Evolutionary conservation across 2,888 invertebrate species (phyloP).

Genomic region (Ichneumoninae sp.): DNA sequence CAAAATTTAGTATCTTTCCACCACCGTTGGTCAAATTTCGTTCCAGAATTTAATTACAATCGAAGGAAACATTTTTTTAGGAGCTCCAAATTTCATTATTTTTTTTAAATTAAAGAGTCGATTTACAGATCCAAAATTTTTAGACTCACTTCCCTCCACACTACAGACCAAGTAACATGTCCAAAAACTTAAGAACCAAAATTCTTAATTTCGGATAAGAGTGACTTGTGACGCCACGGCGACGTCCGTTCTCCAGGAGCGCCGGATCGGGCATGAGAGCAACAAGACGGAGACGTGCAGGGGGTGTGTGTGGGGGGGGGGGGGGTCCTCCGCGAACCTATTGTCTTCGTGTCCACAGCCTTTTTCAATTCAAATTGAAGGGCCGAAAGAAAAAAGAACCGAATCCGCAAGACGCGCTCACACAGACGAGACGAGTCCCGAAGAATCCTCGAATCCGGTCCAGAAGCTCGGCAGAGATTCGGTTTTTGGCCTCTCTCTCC

Average conservation of each 20-base stretch:
- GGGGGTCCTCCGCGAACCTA: slow-evolving; percentile 76
- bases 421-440: slow-evolving; percentile 54
- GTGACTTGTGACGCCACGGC: slow-evolving; percentile 33
- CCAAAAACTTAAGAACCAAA: not conserved
- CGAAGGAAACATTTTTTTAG: not conserved
- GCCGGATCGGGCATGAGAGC: not conserved
- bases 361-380: slow-evolving; percentile 84
- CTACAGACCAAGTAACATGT: not conserved
- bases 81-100: not conserved
- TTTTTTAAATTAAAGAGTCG: too few species aligned
- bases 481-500: slow-evolving; percentile 3
- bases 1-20: too few species aligned
- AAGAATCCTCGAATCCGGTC: slow-evolving; percentile 38
- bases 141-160: not conserved
- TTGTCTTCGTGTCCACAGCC: slow-evolving; percentile 83
- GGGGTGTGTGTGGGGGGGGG: slow-evolving; percentile 70
- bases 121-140: not conserved
- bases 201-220: not conserved
- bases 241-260: not conserved
- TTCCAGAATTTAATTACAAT: not conserved
- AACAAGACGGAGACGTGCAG: not conserved
- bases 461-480: slow-evolving; percentile 38
- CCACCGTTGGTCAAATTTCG: not conserved
- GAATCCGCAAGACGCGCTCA: slow-evolving; percentile 72
- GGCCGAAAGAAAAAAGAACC: slow-evolving; percentile 77